phyloP scores from a whole-genome alignment of 2,113 vertebrate genomes.

The Panurus biarmicus region DNA sequence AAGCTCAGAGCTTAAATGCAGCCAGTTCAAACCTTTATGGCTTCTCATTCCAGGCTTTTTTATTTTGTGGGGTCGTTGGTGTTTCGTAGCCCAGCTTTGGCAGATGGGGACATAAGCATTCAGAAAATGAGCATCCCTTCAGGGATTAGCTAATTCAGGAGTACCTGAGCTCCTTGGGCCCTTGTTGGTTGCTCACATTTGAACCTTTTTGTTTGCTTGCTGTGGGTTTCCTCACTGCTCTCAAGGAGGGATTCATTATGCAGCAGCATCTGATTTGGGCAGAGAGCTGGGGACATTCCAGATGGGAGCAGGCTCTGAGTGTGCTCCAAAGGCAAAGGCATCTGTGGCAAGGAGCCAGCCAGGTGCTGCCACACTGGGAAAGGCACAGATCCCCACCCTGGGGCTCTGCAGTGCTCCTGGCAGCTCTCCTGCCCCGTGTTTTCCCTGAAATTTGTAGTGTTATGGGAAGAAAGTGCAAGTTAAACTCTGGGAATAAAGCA shows the following conservation, averaged over 20 bases:
- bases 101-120: slow-evolving; percentile 22
- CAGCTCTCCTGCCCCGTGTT: neutral
- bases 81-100: neutral
- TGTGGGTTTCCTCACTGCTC: neutral
- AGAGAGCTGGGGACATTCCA: neutral
- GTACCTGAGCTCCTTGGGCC: neutral
- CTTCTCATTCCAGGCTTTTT: neutral
- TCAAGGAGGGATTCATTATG: neutral
- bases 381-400: neutral
- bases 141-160: neutral
- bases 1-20: neutral
- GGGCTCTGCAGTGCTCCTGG: neutral
- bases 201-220: neutral
- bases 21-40: neutral
- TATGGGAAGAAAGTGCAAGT: neutral
- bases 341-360: neutral
- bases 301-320: neutral
- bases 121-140: neutral
- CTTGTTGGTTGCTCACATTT: neutral
- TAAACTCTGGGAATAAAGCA: neutral
- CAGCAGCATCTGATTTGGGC: neutral
- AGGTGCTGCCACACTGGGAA: neutral
- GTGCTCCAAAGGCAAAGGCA: neutral
- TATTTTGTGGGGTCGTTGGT: neutral
- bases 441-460: neutral